Conservation (phyloP, 2,888 invertebrate genomes). For the Aplocera efformata region DNA sequence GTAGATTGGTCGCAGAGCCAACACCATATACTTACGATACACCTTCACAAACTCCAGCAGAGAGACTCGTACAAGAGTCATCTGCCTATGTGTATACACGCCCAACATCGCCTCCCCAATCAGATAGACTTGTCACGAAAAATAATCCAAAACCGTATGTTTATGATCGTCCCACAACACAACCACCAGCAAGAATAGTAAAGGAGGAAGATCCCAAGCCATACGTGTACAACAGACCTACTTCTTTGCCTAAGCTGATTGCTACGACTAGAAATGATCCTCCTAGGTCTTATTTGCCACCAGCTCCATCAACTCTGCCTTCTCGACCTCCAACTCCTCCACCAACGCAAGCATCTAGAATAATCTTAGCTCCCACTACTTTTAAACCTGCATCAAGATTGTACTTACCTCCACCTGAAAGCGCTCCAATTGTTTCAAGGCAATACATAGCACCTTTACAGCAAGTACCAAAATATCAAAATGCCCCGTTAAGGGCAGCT, state of each 20-base stretch:
- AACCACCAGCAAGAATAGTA: conserved; percentile 23
- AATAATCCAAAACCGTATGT: conserved; percentile 35
- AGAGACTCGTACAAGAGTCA: conserved; percentile 39
- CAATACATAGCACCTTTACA: conserved; percentile 52
- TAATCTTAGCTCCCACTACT: conserved; percentile 56
- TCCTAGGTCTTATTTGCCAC: conserved; percentile 34
- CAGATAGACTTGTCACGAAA: conserved; percentile 32
- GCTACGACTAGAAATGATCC: conserved; percentile 37
- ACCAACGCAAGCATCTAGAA: conserved; percentile 47
- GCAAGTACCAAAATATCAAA: conserved; percentile 42
- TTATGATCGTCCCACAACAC: conserved; percentile 36
- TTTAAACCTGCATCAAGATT: conserved; percentile 51
- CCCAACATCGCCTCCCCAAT: conserved; percentile 38
- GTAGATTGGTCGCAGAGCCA: conserved; percentile 48
- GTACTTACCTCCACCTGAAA: conserved; percentile 52
- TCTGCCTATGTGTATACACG: conserved; percentile 50
- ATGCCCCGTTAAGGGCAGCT: conserved; percentile 22
- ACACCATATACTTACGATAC: conserved; percentile 52
- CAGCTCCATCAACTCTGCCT: conserved; percentile 38
- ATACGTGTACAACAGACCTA: conserved; percentile 43
- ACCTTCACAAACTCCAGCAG: conserved; percentile 42
- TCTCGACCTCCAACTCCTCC: conserved; percentile 32
- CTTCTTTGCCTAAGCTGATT: conserved; percentile 40
- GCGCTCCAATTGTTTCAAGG: conserved; percentile 38
- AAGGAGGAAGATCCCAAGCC: conserved; percentile 24